Percentiles rank a stretch among this genome's conserved stretches.
These are phyloP conservation scores for Strix uralensis DNA, from an alignment of 2,113 vertebrate species.

Conservation along the genomic window DNA sequence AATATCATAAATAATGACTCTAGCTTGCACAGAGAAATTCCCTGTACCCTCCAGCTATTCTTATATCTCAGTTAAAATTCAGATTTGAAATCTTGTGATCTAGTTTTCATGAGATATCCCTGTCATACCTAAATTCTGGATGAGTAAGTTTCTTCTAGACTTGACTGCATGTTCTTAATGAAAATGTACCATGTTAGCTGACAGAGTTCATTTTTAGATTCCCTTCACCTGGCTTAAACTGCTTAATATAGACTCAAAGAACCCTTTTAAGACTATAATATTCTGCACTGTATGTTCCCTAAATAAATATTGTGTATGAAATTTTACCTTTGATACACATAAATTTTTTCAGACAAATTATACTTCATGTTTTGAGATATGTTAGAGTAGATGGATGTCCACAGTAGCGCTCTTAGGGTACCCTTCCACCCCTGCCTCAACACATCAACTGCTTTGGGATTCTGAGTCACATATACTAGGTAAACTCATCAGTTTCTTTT, in stretches of 20 bases:
- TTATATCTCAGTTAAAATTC: not conserved
- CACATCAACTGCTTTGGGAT: not conserved
- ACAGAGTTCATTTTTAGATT: not conserved
- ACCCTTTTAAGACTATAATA: not conserved
- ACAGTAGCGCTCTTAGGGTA: not conserved
- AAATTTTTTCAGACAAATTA: not conserved
- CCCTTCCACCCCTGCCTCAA: not conserved
- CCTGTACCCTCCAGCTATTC: not conserved
- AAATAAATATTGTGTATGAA: not conserved
- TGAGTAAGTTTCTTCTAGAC: not conserved
- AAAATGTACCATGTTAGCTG: not conserved
- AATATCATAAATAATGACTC: not conserved
- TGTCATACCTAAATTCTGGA: not conserved
- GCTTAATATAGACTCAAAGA: not conserved
- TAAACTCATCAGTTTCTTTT: not conserved
- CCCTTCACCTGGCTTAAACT: not conserved
- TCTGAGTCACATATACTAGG: not conserved
- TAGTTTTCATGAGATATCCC: not conserved
- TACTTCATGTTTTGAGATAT: not conserved
- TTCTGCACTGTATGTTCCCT: not conserved
- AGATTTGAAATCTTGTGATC: conserved; percentile 2
- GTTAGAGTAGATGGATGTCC: not conserved
- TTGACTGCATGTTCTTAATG: not conserved
- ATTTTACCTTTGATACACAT: not conserved
- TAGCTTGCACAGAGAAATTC: not conserved